Conservation (phyloP, 2,797 vertebrate genomes). For the Erpetoichthys calabaricus region DNA sequence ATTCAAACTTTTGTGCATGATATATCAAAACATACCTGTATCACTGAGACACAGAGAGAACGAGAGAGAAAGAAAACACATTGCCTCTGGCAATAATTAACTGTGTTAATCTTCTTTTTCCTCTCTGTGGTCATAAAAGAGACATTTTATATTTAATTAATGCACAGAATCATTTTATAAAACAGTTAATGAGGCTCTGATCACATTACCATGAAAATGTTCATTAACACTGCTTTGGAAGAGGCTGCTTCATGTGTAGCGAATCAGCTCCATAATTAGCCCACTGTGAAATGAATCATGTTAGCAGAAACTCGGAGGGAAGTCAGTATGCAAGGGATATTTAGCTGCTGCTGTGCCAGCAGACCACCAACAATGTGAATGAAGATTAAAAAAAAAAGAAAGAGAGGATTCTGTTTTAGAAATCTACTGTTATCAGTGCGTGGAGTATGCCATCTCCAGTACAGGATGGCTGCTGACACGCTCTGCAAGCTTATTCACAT, state of each 20-base stretch:
- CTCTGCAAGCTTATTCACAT: too few species aligned
- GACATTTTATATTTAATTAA: conserved; percentile 87
- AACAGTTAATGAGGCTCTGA: conserved; percentile 81
- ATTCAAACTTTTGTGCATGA: too few species aligned
- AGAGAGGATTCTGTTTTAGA: background rate
- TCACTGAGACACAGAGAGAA: too few species aligned
- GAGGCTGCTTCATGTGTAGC: conserved; percentile 55
- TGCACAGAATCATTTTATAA: conserved; percentile 77
- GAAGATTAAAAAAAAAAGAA: too few species aligned
- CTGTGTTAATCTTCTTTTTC: conserved; percentile 54
- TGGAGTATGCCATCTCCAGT: background rate
- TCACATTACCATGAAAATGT: conserved; percentile 76
- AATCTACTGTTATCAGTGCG: background rate
- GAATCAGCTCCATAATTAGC: conserved; percentile 69
- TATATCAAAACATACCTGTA: too few species aligned
- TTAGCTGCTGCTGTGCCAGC: conserved; percentile 36
- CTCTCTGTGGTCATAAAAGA: conserved; percentile 55
- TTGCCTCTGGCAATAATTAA: conserved; percentile 53
- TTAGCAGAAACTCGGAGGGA: conserved; percentile 31
- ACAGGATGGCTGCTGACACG: background rate
- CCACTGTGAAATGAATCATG: conserved; percentile 54
- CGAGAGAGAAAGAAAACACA: conserved; percentile 28
- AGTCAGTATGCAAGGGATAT: conserved; percentile 28
- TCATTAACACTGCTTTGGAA: conserved; percentile 49
- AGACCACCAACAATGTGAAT: conserved; percentile 35